Conservation (phyloP, 2,113 vertebrate species). For the Bothrops jararaca region DNA sequence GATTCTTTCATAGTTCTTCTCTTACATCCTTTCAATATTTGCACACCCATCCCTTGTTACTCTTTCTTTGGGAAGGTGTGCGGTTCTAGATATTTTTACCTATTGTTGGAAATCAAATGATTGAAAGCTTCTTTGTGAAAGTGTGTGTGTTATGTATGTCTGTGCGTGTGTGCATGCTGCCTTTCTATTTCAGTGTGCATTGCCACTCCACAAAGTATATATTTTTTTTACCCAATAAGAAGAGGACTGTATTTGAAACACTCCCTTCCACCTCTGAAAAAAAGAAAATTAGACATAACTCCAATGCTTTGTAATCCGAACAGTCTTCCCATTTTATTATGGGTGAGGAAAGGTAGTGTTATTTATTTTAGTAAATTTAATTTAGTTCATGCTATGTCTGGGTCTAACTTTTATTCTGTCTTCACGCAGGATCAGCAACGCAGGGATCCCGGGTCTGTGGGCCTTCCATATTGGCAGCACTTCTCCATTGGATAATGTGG, state of each 20-base stretch:
- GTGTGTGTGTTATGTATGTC: neutral
- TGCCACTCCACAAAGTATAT: neutral
- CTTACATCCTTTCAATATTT: neutral
- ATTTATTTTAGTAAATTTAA: neutral
- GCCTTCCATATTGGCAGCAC: conserved; percentile 84
- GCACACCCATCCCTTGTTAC: neutral
- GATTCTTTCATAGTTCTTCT: neutral
- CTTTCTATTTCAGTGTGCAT: neutral
- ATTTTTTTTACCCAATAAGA: neutral
- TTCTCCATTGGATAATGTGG: conserved; percentile 73
- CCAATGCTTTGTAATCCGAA: neutral
- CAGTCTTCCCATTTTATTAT: neutral
- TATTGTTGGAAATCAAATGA: no score
- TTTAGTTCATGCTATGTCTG: neutral
- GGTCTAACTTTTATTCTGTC: neutral
- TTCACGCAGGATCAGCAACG: conserved; percentile 80
- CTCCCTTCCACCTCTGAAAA: neutral
- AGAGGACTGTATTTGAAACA: neutral
- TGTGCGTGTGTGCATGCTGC: neutral
- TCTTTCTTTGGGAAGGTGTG: neutral
- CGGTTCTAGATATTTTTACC: neutral
- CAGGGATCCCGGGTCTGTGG: conserved; percentile 85
- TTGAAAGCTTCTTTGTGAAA: neutral
- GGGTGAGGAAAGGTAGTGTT: neutral
- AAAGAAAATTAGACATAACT: neutral